These are phyloP conservation scores for Lepisosteus oculatus DNA, from an alignment of 2,113 vertebrate genomes.

Conservation along the genomic window DNA sequence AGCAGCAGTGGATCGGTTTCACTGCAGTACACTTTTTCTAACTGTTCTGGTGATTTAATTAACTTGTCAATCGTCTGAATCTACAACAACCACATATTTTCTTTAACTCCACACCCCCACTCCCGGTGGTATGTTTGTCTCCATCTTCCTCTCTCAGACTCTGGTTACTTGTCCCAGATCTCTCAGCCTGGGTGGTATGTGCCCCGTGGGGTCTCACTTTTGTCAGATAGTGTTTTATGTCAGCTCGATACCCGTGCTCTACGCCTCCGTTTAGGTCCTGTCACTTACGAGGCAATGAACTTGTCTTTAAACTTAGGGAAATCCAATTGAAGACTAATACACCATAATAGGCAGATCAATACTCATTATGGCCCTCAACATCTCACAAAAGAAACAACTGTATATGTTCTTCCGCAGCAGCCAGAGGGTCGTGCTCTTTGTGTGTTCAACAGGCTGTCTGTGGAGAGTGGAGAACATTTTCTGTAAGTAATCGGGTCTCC, in stretches of 20 bases:
- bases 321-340: constrained; percentile 53
- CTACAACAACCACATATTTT: no score
- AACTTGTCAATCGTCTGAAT: no score
- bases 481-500: no score
- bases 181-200: not conserved
- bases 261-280: constrained; percentile 45
- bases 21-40: no score
- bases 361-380: constrained; percentile 49
- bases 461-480: no score
- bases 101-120: no score
- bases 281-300: constrained; percentile 52
- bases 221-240: constrained; percentile 9
- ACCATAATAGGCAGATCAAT: constrained; percentile 59
- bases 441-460: not conserved
- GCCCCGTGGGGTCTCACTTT: not conserved
- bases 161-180: no score
- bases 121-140: no score
- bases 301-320: constrained; percentile 56
- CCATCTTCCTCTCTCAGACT: no score
- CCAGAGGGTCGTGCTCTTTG: not conserved
- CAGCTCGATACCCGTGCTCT: constrained; percentile 31
- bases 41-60: no score
- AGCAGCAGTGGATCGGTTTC: no score
- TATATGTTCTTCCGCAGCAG: constrained; percentile 20
- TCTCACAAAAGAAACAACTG: constrained; percentile 46